phyloP scores from a whole-genome alignment of 2,797 vertebrate species.

The Tarsius wallacei region DNA sequence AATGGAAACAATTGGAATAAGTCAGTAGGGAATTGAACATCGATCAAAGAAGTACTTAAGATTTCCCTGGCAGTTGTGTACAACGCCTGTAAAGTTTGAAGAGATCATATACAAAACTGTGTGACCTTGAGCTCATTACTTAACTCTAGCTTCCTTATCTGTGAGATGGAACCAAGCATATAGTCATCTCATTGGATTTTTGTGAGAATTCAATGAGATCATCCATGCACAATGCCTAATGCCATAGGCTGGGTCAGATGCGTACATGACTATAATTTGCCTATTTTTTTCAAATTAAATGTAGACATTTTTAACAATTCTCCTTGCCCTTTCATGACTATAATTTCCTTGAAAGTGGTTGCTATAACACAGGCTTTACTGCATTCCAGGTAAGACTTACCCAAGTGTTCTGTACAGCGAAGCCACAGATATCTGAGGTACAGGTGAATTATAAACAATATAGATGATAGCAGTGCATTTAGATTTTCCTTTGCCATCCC shows the following conservation, averaged over 20 bases:
- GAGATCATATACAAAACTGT: neutral
- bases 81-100: neutral
- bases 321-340: neutral
- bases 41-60: neutral
- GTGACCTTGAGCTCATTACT: neutral
- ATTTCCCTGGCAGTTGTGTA: neutral
- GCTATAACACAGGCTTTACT: neutral
- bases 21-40: neutral
- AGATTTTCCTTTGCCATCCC: neutral
- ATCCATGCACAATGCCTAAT: neutral
- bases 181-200: neutral
- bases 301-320: neutral
- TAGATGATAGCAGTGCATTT: neutral
- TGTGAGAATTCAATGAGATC: conserved; percentile 2
- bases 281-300: conserved; percentile 22
- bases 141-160: neutral
- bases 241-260: neutral
- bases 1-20: neutral
- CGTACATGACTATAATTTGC: neutral
- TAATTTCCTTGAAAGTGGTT: neutral
- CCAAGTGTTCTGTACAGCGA: neutral
- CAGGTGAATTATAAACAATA: neutral
- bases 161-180: neutral
- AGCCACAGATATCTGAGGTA: neutral
- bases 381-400: neutral